A percentile compares a stretch with the other conserved stretches of the same genome.
phyloP scores from a whole-genome alignment of 2,797 vertebrate species.

The Sternarchorhynchus goeldii region DNA sequence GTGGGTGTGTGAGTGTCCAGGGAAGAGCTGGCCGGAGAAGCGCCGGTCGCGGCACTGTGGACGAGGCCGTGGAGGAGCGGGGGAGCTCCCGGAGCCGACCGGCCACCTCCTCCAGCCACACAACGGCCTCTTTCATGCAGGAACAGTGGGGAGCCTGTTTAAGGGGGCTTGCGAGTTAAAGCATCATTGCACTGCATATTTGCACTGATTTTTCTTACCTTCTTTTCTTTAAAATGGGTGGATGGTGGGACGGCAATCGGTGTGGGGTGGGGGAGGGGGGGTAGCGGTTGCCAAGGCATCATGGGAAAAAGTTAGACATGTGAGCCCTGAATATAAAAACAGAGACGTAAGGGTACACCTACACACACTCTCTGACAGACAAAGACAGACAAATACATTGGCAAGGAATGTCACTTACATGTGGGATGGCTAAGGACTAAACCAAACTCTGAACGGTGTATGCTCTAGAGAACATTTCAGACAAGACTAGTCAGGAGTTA shows the following conservation, averaged over 20 bases:
- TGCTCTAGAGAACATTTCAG: too few species aligned
- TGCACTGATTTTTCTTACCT: constrained; percentile 62
- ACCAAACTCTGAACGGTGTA: too few species aligned
- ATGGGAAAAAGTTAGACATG: constrained; percentile 62
- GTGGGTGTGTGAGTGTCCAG: constrained; percentile 28
- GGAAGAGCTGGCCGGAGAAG: constrained; percentile 45
- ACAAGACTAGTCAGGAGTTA: too few species aligned
- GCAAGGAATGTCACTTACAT: too few species aligned
- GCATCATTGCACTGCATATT: constrained; percentile 72
- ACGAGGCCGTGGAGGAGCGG: constrained; percentile 69
- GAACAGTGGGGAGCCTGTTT: constrained; percentile 77
- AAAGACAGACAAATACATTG: neutral
- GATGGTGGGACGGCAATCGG: constrained; percentile 21
- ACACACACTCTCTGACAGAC: constrained; percentile 49
- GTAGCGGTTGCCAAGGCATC: constrained; percentile 50
- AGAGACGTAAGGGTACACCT: constrained; percentile 55
- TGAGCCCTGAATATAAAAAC: constrained; percentile 75
- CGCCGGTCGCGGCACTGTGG: constrained; percentile 48
- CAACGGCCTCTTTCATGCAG: constrained; percentile 77
- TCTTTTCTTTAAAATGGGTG: constrained; percentile 21
- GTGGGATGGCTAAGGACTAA: too few species aligned
- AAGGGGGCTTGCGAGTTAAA: constrained; percentile 66
- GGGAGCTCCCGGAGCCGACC: constrained; percentile 67
- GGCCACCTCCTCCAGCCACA: constrained; percentile 65
- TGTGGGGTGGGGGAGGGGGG: constrained; percentile 26